phyloP scores from a whole-genome alignment of 2,888 invertebrate species.

The Branchinecta sandiegonensis region DNA sequence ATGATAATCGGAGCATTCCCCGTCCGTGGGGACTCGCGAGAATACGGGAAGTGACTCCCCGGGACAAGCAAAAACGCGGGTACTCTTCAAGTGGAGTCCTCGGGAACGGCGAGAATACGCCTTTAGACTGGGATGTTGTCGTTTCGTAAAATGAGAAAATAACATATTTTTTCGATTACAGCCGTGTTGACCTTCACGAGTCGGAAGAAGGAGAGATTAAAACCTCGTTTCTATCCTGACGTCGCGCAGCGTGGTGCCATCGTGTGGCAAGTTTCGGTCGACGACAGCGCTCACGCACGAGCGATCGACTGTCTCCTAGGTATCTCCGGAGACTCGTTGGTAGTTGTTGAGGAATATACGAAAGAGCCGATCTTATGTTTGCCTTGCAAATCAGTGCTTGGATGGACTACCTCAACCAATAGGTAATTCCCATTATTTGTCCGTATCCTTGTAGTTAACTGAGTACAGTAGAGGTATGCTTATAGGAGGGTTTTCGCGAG shows the following conservation, averaged over 20 bases:
- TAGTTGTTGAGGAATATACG: constrained; percentile 66
- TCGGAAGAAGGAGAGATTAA: constrained; percentile 56
- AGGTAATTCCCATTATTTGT: constrained; percentile 34
- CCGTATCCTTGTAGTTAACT: too few species aligned
- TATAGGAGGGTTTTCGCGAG: too few species aligned
- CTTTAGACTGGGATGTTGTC: too few species aligned
- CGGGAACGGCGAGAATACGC: too few species aligned
- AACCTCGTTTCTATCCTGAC: constrained; percentile 58
- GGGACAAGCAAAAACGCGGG: too few species aligned
- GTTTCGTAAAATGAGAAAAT: too few species aligned
- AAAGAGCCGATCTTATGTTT: constrained; percentile 71
- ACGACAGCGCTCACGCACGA: constrained; percentile 38
- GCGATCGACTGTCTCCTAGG: constrained; percentile 65
- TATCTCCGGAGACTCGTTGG: constrained; percentile 70
- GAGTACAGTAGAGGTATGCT: too few species aligned
- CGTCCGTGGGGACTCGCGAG: too few species aligned
- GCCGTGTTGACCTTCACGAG: constrained; percentile 57
- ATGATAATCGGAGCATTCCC: too few species aligned
- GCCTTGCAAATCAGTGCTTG: constrained; percentile 64
- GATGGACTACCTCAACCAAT: constrained; percentile 48
- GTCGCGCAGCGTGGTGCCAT: constrained; percentile 58
- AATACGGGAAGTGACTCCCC: too few species aligned
- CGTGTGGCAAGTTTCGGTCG: constrained; percentile 63
- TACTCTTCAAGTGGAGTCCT: too few species aligned
- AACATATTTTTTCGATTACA: constrained; percentile 34